Percentiles rank a stretch among this genome's conserved stretches.
Evolutionary conservation across 2,888 invertebrate species (phyloP).

Genomic region (Drepanosiphum platanoidis): DNA sequence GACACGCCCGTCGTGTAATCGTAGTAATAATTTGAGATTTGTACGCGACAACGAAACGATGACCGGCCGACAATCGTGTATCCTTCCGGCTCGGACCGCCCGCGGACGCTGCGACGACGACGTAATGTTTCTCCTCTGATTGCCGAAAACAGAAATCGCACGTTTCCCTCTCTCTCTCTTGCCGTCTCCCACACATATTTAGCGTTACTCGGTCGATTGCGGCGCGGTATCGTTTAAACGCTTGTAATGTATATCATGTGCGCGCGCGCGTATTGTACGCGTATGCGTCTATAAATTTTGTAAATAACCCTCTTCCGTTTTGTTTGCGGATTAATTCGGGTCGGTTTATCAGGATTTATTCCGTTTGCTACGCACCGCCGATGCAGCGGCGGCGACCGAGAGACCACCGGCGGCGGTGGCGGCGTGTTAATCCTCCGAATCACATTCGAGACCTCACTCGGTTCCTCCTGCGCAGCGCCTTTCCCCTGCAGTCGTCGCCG

Average conservation of each 20-base stretch:
- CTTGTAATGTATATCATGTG: not conserved
- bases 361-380: not conserved
- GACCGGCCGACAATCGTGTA: too few species aligned
- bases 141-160: not conserved
- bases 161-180: not conserved
- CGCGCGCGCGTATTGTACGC: not conserved
- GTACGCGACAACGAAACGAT: not conserved
- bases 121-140: not conserved
- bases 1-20: too few species aligned
- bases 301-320: conserved; percentile 59
- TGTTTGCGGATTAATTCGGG: conserved; percentile 62
- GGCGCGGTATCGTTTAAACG: not conserved
- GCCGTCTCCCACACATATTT: not conserved
- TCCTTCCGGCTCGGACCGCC: not conserved
- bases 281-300: conserved; percentile 45
- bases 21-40: too few species aligned
- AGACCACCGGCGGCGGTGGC: conserved; percentile 31
- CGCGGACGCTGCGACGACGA: not conserved
- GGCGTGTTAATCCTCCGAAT: conserved; percentile 57
- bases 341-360: conserved; percentile 62
- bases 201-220: not conserved
- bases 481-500: not conserved
- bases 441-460: conserved; percentile 52
- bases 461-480: not conserved
- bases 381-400: conserved; percentile 17